phyloP scores from a whole-genome alignment of 1,140 invertebrate genomes.

The Potamilus streckersoni region DNA sequence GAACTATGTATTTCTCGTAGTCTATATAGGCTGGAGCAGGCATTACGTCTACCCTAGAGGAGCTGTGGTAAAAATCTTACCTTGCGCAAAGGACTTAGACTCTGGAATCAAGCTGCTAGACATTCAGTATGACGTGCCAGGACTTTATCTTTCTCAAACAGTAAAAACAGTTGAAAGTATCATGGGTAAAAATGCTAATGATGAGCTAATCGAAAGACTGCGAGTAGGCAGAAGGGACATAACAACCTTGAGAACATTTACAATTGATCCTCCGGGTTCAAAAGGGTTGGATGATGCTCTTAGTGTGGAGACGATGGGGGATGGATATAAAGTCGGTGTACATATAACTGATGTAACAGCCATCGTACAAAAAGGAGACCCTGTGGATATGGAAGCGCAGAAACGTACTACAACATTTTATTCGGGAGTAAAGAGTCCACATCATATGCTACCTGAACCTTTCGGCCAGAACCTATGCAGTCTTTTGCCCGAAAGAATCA shows the following conservation, averaged over 20 bases:
- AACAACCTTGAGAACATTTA: constrained; percentile 73
- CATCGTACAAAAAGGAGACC: constrained; percentile 44
- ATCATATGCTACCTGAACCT: constrained; percentile 66
- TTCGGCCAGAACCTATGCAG: constrained; percentile 65
- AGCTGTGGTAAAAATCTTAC: constrained; percentile 19
- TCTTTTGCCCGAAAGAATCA: constrained; percentile 54
- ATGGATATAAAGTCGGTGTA: constrained; percentile 45
- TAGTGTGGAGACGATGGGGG: constrained; percentile 70
- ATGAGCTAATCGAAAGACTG: background rate
- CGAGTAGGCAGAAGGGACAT: constrained; percentile 76
- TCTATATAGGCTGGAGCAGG: constrained; percentile 13
- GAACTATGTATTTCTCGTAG: constrained; percentile 17
- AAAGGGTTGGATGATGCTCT: constrained; percentile 99
- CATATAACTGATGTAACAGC: constrained; percentile 65
- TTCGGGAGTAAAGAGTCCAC: constrained; percentile 43
- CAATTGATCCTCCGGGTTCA: constrained; percentile 96
- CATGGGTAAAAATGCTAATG: constrained; percentile 7
- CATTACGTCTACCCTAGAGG: constrained; percentile 25
- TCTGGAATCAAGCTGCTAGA: constrained; percentile 15
- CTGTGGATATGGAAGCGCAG: constrained; percentile 58
- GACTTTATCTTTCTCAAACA: constrained; percentile 15
- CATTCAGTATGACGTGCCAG: constrained; percentile 23
- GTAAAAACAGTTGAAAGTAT: constrained; percentile 3
- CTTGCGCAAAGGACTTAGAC: constrained; percentile 1
- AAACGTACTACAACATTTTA: constrained; percentile 59